A percentile compares a stretch with the other conserved stretches of the same genome.
Conservation (phyloP, 2,113 vertebrate species). For the Pandion haliaetus region DNA sequence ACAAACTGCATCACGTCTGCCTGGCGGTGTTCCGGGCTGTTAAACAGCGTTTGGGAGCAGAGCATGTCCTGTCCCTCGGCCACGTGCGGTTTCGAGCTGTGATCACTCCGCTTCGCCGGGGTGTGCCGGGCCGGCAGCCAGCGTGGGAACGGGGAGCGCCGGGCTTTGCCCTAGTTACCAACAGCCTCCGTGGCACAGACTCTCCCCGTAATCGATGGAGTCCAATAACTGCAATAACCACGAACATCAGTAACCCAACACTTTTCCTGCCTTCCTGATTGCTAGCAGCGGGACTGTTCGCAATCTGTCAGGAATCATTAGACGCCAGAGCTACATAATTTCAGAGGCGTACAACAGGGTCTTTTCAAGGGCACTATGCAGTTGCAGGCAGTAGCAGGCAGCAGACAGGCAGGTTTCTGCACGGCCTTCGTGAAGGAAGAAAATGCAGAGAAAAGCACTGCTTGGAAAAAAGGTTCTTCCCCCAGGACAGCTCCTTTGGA, state of each 20-base stretch:
- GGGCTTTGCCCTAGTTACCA: background rate
- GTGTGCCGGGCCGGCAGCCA: background rate
- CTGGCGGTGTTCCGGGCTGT: background rate
- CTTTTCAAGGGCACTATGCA: slow-evolving; percentile 52
- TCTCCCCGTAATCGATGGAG: slow-evolving; percentile 10
- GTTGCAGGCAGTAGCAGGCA: background rate
- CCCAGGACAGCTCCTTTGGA: background rate
- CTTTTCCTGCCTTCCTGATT: background rate
- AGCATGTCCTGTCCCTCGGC: background rate
- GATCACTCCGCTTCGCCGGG: fast-evolving
- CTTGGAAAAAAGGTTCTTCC: background rate
- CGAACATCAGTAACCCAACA: background rate
- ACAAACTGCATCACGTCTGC: background rate
- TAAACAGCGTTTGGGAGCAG: background rate
- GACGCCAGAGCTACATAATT: background rate
- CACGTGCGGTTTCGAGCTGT: fast-evolving
- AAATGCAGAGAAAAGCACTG: background rate
- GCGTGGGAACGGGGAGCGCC: fast-evolving
- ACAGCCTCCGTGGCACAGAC: background rate
- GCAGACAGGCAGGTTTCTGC: background rate
- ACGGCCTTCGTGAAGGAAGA: fast-evolving
- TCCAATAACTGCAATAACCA: slow-evolving; percentile 4
- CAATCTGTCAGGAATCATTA: slow-evolving; percentile 66
- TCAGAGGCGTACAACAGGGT: background rate
- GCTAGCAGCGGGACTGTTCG: background rate